Conservation (phyloP, 2,113 vertebrate genomes). For the Onychostruthus taczanowskii region DNA sequence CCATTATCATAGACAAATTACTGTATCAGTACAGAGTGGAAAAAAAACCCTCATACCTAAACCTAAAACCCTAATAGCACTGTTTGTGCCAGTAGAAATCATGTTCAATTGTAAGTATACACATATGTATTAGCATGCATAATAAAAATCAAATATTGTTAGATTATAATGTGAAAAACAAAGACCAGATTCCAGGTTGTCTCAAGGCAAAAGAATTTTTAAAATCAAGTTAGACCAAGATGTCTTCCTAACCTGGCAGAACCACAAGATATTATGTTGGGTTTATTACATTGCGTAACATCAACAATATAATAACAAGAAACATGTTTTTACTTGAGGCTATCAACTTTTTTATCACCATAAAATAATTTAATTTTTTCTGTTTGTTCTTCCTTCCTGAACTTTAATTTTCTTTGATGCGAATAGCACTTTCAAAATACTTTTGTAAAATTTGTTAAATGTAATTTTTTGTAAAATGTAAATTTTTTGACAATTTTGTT, state of each 20-base stretch:
- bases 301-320: background rate
- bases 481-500: background rate
- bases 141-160: background rate
- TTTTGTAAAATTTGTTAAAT: conserved; percentile 10
- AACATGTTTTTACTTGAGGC: background rate
- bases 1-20: background rate
- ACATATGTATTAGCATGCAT: background rate
- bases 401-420: background rate
- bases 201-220: background rate
- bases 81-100: background rate
- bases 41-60: background rate
- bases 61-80: background rate
- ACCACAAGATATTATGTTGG: background rate
- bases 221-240: background rate
- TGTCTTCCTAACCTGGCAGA: background rate
- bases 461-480: no score
- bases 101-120: background rate
- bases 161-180: background rate
- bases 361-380: background rate
- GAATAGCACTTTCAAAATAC: background rate
- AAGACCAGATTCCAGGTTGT: background rate
- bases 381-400: background rate
- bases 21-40: background rate
- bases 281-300: background rate
- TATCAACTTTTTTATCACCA: background rate